These are phyloP conservation scores for Podargus strigoides DNA, from an alignment of 2,797 vertebrate genomes.

Conservation along the genomic window DNA sequence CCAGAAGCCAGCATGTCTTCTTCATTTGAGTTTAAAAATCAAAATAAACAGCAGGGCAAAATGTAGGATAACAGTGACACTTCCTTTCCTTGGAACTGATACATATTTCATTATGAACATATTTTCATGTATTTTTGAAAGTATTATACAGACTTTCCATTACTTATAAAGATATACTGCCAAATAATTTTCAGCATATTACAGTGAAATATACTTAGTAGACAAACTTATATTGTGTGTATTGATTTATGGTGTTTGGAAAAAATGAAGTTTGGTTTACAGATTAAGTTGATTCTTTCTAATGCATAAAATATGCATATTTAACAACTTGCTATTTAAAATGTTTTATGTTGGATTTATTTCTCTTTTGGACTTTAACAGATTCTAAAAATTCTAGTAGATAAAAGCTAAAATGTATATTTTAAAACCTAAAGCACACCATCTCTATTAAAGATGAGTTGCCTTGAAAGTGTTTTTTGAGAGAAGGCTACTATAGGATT, in stretches of 20 bases:
- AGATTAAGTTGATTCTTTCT: background rate
- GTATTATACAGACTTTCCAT: background rate
- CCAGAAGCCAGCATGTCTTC: background rate
- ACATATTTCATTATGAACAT: background rate
- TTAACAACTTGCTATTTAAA: background rate
- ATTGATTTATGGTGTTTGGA: background rate
- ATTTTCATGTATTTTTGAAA: background rate
- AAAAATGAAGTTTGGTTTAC: background rate
- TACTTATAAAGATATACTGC: background rate
- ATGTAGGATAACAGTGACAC: background rate
- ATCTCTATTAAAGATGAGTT: background rate
- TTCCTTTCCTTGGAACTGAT: background rate
- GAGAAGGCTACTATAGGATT: background rate
- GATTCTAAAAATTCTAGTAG: background rate
- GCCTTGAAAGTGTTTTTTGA: background rate
- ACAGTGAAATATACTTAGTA: background rate
- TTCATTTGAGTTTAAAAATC: background rate
- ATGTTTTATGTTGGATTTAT: background rate
- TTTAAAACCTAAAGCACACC: background rate
- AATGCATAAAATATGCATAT: background rate
- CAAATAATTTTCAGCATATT: background rate
- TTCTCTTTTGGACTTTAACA: background rate
- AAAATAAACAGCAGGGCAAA: constrained; percentile 13
- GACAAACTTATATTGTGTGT: background rate
- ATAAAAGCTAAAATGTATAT: background rate